Base-by-base conservation (phyloP, 2,888 invertebrate genomes). In the Ctenicera cuprea region DNA sequence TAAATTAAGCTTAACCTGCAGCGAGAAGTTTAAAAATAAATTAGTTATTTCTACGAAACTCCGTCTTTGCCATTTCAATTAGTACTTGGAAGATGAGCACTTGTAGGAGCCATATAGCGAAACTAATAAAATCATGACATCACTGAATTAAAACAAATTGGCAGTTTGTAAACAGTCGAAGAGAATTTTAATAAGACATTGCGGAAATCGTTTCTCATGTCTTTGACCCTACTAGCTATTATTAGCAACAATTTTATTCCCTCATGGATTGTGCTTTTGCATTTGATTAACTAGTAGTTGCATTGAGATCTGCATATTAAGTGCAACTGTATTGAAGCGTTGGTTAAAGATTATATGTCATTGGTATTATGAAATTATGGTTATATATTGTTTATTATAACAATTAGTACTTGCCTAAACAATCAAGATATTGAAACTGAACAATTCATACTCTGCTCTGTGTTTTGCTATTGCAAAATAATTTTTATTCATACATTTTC, bases 71-170 rank as follows among this genome's bases (percentile, higher is more conserved):
- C 9, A 33, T 33, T 4, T 18, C 18, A 45, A 45, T 45, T 45
- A 45, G 45, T n/a, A 18, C 45, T 45, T 9, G 14, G 45, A 45
- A 45, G 18, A 45, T 33, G 4, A 33, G 33, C 45, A 45, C 18
- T 16, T 18, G 16, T 16, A 16, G 54, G 14, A 26, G 2, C 8
- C 41, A 62, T 0, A 41, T 43, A 43, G 22, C 22, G 12, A 26
- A n/a, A 18, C 43, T 20, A 62, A 62, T 62, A 62, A 62, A 62
- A 62, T 62, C 41, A 62, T 62, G 62, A 62, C 62, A 62, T 62
- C 62, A 62, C 45, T 62, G 22, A 57, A 57, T 57, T 57, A 57
- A 57, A 57, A 18, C 57, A 57, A 57, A 57, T 57, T 57, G 57
- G 57, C 37, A 57, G 57, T 37, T 57, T 57, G 57, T 57, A 57